Conservation (phyloP, 2,888 invertebrate genomes). For the Plutella xylostella region DNA sequence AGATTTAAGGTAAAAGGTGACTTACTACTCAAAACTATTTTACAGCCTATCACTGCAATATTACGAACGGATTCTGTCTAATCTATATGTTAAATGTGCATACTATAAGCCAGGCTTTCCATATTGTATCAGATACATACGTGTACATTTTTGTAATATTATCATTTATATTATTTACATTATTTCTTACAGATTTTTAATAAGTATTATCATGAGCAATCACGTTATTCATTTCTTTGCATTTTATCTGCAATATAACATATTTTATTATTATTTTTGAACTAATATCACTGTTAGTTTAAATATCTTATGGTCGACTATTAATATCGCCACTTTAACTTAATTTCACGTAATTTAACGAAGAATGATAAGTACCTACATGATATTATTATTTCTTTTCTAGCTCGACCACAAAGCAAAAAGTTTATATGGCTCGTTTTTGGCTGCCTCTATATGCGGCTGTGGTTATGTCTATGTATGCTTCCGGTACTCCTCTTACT, state of each 20-base stretch:
- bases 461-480: constrained; percentile 68
- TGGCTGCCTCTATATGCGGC: constrained; percentile 67
- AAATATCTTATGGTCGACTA: neutral
- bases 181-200: constrained; percentile 20
- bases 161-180: constrained; percentile 27
- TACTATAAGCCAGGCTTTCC: constrained; percentile 49
- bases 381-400: constrained; percentile 57
- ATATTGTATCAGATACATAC: constrained; percentile 41
- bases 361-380: constrained; percentile 32
- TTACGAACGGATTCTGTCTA: constrained; percentile 33
- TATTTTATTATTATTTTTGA: constrained; percentile 2
- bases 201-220: constrained; percentile 34
- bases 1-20: constrained; percentile 66
- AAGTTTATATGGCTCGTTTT: constrained; percentile 67
- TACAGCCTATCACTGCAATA: constrained; percentile 36
- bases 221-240: constrained; percentile 48
- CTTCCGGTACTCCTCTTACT: constrained; percentile 55
- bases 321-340: neutral
- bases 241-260: constrained; percentile 15
- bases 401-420: constrained; percentile 66
- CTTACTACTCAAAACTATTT: constrained; percentile 79
- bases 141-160: constrained; percentile 25
- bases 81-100: constrained; percentile 48
- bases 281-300: no score
- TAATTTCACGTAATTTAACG: neutral